Conservation (phyloP, 1,140 invertebrate genomes). For the Monomorium pharaonis region DNA sequence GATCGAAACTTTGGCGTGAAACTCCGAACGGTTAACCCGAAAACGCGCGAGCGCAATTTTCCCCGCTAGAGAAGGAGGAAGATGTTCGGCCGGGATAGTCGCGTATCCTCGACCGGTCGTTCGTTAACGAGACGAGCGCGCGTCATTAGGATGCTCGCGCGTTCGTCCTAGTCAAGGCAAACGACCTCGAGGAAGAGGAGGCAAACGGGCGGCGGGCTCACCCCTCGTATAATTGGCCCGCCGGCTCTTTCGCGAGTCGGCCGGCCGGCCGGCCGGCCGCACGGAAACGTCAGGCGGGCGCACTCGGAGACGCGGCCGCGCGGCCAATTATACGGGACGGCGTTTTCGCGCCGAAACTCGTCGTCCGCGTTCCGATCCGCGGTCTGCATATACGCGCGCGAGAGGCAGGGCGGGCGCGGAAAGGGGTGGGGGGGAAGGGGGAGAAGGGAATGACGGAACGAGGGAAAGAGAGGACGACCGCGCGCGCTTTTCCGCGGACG, state of each 20-base stretch:
- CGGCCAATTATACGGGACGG: neutral
- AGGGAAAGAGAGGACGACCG: conserved; percentile 17
- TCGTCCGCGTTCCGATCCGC: conserved; percentile 3
- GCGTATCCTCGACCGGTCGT: neutral
- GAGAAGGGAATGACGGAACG: neutral
- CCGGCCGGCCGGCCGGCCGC: too few species aligned
- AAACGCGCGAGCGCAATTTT: conserved; percentile 40
- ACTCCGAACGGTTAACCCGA: neutral
- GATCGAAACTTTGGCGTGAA: conserved; percentile 29
- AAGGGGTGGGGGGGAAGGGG: neutral
- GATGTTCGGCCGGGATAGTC: conserved; percentile 22
- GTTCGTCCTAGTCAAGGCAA: conserved; percentile 36
- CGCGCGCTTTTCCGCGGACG: conserved; percentile 59
- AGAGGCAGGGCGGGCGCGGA: neutral
- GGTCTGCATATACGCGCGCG: neutral
- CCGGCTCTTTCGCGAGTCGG: conserved; percentile 27
- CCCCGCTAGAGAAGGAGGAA: conserved; percentile 25
- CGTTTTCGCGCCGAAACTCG: conserved; percentile 31
- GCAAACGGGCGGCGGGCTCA: too few species aligned
- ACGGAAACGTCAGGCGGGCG: conserved; percentile 5
- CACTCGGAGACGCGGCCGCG: neutral
- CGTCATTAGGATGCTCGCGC: conserved; percentile 20
- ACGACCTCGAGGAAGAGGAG: conserved; percentile 19
- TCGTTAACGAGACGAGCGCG: neutral
- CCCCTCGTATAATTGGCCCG: conserved; percentile 46